phyloP scores from a whole-genome alignment of 2,888 invertebrate genomes.

The Microctonus brassicae region DNA sequence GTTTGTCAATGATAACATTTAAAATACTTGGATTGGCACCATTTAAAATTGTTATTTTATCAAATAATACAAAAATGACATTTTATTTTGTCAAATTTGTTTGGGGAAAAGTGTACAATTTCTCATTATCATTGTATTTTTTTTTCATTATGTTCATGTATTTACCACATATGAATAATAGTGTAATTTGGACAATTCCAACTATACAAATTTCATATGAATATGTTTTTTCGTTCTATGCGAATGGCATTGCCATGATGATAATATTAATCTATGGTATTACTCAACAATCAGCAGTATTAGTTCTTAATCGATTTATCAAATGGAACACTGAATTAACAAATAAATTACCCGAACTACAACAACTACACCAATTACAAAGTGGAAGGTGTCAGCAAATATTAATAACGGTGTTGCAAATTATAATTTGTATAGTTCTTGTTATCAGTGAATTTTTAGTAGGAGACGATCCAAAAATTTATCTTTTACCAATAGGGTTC shows the following conservation, averaged over 20 bases:
- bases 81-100: not conserved
- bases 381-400: not conserved
- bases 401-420: not conserved
- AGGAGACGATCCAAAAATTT: not conserved
- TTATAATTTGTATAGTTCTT: not conserved
- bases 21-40: constrained; percentile 4
- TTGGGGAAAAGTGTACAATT: not conserved
- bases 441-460: not conserved
- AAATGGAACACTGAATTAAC: not conserved
- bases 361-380: not conserved
- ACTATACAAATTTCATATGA: not conserved
- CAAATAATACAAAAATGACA: not conserved
- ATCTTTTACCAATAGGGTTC: not conserved
- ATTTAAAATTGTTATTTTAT: not conserved
- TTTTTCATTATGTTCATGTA: not conserved
- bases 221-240: not conserved
- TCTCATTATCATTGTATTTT: not conserved
- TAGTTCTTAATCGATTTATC: not conserved
- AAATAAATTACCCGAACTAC: not conserved
- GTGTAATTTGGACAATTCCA: not conserved
- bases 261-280: not conserved
- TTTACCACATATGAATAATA: not conserved
- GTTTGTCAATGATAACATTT: not conserved
- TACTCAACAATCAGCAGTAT: not conserved
- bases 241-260: not conserved